Conservation (phyloP, 2,113 vertebrate genomes). For the Bubo scandiacus region DNA sequence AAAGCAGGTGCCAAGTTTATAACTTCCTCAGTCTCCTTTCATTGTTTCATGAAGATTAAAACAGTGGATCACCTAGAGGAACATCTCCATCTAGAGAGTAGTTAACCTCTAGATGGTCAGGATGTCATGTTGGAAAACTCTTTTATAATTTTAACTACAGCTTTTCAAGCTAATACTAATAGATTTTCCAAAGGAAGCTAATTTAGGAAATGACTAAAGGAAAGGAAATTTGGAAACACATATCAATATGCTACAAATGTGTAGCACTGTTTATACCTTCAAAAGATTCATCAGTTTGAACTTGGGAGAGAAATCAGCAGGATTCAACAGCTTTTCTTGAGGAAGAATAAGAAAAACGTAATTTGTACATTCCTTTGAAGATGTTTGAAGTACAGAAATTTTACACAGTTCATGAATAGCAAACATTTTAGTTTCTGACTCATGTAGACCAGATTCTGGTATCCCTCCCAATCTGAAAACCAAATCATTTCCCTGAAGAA, state of each 20-base stretch:
- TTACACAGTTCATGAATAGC: not conserved
- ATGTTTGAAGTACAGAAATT: not conserved
- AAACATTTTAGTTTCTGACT: not conserved
- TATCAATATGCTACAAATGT: not conserved
- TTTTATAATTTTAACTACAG: not conserved
- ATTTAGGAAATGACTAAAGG: not conserved
- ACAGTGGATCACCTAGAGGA: not conserved
- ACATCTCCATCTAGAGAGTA: not conserved
- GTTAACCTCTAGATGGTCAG: not conserved
- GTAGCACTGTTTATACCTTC: not conserved
- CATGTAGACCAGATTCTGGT: not conserved
- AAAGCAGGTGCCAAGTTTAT: not conserved
- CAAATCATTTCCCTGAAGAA: not conserved
- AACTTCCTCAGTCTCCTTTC: not conserved
- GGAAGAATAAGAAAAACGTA: not conserved
- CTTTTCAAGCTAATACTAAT: not conserved
- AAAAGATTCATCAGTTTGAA: not conserved
- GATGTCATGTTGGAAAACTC: not conserved
- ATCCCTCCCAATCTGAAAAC: not conserved
- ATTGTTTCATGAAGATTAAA: not conserved
- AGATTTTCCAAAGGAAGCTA: not conserved
- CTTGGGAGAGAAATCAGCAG: not conserved
- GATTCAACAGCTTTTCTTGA: not conserved
- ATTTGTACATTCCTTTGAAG: not conserved
- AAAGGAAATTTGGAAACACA: not conserved